Base-by-base conservation (phyloP, 2,113 vertebrate species). In the Probosciger aterrimus region DNA sequence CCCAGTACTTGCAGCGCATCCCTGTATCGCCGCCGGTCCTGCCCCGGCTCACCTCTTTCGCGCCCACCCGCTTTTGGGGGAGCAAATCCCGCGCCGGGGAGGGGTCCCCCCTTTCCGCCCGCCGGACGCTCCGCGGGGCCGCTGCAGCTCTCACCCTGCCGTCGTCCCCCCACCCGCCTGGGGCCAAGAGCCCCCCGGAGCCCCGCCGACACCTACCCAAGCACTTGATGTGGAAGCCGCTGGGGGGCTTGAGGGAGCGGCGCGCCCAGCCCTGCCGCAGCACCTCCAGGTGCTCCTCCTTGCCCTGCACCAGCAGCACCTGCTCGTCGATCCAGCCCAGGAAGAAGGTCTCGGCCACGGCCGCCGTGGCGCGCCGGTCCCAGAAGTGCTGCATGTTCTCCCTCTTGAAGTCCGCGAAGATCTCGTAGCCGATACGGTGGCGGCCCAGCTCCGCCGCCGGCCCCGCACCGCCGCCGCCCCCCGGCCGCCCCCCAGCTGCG, bases 241-340 rank as follows among this genome's bases (percentile, higher is more conserved):
- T 98, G 52, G 99, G 99, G 11, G 99, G 98, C 73, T 98, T 98
- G 84, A 99, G 98, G 33, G 98, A 98, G 79, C 99, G 98, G 95
- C 99, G 98, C 96, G 98, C 98, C 99, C 99, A 99, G 86, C 99
- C 99, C 96, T 99, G 98, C 81, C 99, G 98, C 97, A 99, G 98
- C 86, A 98, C 99, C 98, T 99, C 99, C 94, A 99, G 98, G 94
- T 99, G 99, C 96, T 99, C 98, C 97, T 99, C 99, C 97, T 99
- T 98, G 93, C 99, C 99, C 96, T 99, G 99, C 95, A 99, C 98
- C 93, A 99, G 98, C 95, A 99, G 98, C 97, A 99, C 99, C 96
- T 99, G 99, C 97, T 99, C 99, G 97, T 99, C 99, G 96, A 99
- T 99, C 99, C 99, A 99, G 92, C 99, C 99, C 96, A 99, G 97